Evolutionary conservation across 2,113 vertebrate species (phyloP), one percentile per base, ranked within the genome.

Genomic region (Zingel zingel): DNA sequence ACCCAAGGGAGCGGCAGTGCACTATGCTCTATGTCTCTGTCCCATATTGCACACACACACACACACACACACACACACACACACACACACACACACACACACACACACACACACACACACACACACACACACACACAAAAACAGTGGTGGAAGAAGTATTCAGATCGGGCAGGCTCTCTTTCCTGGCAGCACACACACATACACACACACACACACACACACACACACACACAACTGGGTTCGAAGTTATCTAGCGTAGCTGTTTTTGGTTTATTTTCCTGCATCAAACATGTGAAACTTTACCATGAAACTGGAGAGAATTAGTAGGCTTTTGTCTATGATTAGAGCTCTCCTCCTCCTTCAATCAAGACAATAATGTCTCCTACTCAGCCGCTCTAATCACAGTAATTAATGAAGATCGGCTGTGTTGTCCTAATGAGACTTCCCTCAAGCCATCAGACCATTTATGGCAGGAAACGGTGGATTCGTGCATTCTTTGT

Each of bases 401-500:
- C 83, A 77, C 86, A 86, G 85, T 82, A 71, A 93, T 91, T 91
- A 93, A 93, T 89, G 90, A 79, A 80, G 62, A 85, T 88, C 66
- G 76, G 78, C 85, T 91, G 90, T 79, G 74, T 85, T 87, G 85
- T 81, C 92, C 84, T 94, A 91, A 93, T 68, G 87, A 95, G 91
- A 74, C 80, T 79, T 77, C 88, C 90, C 89, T 81, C 36, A 21
- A 87, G 92, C 89, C 88, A 76, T 81, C 80, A 81, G 83, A 84
- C 59, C 72, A 43, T 94, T 95, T 91, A 93, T 90, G 77, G 85
- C 94, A 92, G 95, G 95, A 95, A 94, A 91, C 74, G 39, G 81
- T 86, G 84, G 81, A 91, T 91, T 93, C 11, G 66, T 73, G 79
- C 79, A 83, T 87, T 92, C 89, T 91, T 92, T 81, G 74, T 91